Percentiles rank a stretch among this genome's conserved stretches.
Conservation (phyloP, 1,140 invertebrate species). For the Tachypleus tridentatus region DNA sequence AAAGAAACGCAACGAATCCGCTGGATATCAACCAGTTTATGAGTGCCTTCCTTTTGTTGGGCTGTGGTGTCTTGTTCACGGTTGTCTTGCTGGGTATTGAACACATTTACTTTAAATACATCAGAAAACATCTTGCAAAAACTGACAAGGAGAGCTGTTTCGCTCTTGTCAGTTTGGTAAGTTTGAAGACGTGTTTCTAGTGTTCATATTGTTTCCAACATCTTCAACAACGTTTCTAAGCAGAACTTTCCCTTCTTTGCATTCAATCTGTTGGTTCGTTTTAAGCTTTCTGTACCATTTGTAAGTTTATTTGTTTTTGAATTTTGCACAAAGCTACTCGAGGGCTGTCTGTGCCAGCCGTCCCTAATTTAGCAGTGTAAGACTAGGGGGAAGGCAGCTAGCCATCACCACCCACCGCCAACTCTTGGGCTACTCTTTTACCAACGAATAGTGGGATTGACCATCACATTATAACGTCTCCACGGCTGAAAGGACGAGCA, state of each 20-base stretch:
- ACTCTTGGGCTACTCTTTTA: no score
- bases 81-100: slow-evolving; percentile 74
- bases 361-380: no score
- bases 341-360: no score
- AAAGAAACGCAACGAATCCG: slow-evolving; percentile 59
- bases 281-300: background rate
- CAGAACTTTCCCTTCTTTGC: background rate
- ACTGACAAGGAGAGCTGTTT: slow-evolving; percentile 78
- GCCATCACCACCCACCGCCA: no score
- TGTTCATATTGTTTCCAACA: background rate
- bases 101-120: slow-evolving; percentile 85
- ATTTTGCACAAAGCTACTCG: no score
- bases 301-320: no score
- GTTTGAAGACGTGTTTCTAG: slow-evolving; percentile 16
- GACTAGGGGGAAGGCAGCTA: no score
- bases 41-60: slow-evolving; percentile 88
- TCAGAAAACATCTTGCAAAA: slow-evolving; percentile 69
- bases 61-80: slow-evolving; percentile 80
- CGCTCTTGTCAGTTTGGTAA: slow-evolving; percentile 73
- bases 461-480: no score
- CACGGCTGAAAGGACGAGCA: no score
- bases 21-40: slow-evolving; percentile 93
- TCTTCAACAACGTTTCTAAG: background rate
- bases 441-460: no score
- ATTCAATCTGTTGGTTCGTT: background rate